phyloP scores from a whole-genome alignment of 2,797 vertebrate species.

The Halcyon badia region DNA sequence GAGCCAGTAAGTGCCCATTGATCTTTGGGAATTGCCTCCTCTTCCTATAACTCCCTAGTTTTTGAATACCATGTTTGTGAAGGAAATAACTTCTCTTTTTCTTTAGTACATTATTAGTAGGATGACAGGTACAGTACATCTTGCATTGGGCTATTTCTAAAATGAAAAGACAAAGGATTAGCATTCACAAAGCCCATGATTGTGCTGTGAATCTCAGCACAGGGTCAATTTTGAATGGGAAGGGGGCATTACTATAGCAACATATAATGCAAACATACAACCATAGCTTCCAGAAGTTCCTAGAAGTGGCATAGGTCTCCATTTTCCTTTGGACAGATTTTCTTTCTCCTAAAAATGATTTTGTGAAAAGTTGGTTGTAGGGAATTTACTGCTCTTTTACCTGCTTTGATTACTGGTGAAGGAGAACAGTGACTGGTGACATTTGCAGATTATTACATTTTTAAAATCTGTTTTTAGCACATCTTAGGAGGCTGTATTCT shows the following conservation, averaged over 20 bases:
- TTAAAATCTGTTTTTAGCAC: neutral
- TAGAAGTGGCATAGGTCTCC: neutral
- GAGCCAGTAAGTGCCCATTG: neutral
- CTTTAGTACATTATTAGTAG: neutral
- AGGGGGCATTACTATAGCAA: neutral
- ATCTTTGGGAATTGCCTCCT: neutral
- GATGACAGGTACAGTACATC: neutral
- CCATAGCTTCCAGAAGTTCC: neutral
- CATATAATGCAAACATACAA: neutral
- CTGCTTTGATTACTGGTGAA: neutral
- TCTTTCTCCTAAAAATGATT: neutral
- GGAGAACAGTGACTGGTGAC: neutral
- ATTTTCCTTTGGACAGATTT: neutral
- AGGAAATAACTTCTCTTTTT: neutral
- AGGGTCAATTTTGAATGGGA: neutral
- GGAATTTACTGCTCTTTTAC: neutral
- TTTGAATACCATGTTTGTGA: neutral
- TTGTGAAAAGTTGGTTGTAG: neutral
- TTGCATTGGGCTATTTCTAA: neutral
- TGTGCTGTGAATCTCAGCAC: neutral
- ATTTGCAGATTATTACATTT: neutral
- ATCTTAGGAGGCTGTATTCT: neutral
- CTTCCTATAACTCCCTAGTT: neutral
- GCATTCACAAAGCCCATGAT: neutral
- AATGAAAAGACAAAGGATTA: neutral